These are phyloP conservation scores for Euzetes globulus DNA, from an alignment of 2,888 invertebrate species.

Conservation along the genomic window DNA sequence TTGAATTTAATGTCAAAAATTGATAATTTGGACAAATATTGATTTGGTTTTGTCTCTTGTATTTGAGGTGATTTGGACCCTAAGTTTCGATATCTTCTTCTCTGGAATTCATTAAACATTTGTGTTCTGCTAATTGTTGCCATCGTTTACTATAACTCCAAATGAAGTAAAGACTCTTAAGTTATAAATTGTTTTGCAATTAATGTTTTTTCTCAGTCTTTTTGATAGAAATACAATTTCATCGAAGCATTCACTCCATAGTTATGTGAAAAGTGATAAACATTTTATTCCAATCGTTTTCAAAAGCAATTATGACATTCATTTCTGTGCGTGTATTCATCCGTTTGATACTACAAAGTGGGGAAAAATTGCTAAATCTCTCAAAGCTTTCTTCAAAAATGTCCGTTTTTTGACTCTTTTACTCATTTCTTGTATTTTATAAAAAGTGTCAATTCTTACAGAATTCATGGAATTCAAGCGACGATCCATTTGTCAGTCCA, in stretches of 20 bases:
- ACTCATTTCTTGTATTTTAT: background rate
- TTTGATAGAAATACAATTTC: background rate
- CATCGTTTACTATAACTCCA: background rate
- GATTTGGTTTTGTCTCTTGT: background rate
- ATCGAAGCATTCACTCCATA: background rate
- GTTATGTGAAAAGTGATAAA: background rate
- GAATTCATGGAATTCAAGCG: background rate
- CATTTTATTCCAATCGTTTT: slow-evolving; percentile 9
- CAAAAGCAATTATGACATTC: slow-evolving; percentile 20
- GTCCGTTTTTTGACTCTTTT: background rate
- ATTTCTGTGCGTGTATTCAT: slow-evolving; percentile 62
- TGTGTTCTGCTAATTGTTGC: slow-evolving; percentile 14
- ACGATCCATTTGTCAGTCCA: slow-evolving; percentile 1
- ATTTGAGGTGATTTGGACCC: slow-evolving; percentile 27
- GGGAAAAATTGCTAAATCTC: slow-evolving; percentile 58
- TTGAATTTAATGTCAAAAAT: too few species aligned
- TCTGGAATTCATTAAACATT: slow-evolving; percentile 23
- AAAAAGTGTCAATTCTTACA: background rate
- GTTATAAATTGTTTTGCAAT: background rate
- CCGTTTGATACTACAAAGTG: slow-evolving; percentile 83
- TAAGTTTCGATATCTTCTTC: slow-evolving; percentile 14
- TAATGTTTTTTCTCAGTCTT: background rate
- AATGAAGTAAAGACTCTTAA: background rate
- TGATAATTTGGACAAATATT: too few species aligned
- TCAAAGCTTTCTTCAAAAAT: slow-evolving; percentile 47